phyloP scores from a whole-genome alignment of 2,797 vertebrate genomes.

The Microtus obscurus region DNA sequence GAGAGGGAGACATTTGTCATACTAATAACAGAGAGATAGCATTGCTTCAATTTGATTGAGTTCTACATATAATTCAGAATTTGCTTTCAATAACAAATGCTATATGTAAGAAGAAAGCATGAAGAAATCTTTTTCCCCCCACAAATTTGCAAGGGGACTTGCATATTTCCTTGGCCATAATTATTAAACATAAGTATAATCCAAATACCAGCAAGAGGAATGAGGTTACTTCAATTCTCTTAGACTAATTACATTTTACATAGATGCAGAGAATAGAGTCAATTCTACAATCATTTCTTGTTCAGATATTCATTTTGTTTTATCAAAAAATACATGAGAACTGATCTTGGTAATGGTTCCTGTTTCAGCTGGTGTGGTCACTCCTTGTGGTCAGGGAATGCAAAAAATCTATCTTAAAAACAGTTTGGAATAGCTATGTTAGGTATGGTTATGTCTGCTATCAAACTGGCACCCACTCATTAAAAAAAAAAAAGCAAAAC shows the following conservation, averaged over 20 bases:
- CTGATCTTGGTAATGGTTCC: neutral
- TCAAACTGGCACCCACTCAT: neutral
- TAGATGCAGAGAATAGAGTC: neutral
- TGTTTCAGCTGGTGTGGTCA: neutral
- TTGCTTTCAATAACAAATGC: neutral
- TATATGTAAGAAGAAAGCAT: neutral
- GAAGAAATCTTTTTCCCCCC: slow-evolving; percentile 13
- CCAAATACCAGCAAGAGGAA: neutral
- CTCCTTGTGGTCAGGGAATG: neutral
- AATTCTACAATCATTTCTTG: neutral
- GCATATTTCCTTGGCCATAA: neutral
- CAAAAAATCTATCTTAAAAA: neutral
- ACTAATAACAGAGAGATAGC: neutral
- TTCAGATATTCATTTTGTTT: neutral
- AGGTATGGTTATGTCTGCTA: neutral
- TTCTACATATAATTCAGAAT: neutral
- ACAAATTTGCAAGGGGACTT: neutral
- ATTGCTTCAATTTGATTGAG: neutral
- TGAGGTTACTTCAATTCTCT: neutral
- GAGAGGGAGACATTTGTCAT: neutral
- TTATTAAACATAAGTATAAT: neutral
- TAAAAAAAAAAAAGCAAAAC: neutral
- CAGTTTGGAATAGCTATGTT: neutral
- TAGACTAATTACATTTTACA: neutral
- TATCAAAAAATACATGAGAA: neutral